Evolutionary conservation across 2,888 invertebrate species (phyloP), one percentile per base, ranked within the genome.

Genomic region (Himalopsyche japonica): DNA sequence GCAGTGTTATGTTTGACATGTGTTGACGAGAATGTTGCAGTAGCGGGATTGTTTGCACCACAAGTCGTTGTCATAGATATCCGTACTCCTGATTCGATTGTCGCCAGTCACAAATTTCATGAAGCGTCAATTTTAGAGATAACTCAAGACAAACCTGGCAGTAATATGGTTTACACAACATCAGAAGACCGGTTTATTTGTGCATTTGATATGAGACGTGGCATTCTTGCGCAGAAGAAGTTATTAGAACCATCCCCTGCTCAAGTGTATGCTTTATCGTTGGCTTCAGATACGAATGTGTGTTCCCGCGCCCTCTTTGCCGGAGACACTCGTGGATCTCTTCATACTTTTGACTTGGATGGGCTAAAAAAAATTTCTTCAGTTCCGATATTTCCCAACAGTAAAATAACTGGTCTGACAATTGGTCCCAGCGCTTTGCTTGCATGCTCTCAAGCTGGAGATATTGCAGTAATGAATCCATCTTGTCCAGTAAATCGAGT

Each of bases 131-230:
- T 94, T 1, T 89, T 94, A 86, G 91, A 84, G 34, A 80, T 86
- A 10, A 76, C 70, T 8, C 90, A 76, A 88, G 91, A 18, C 89
- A 90, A 80, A 88, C 89, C 83, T 89, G 88, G 85, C 89, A 90
- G 86, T n/a, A 90, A 92, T 86, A 91, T 92, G 88, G 89, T 94
- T 85, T 91, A 93, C 49, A 93, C 94, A 27, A 91, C 93, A 1
- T 94, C 94, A 87, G 94, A 94, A 87, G 94, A 94, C 86, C 93
- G 90, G 89, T 93, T 93, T 4, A 89, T 94, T 86, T 92, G 93
- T 43, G 89, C 94, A 49, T 94, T 92, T 91, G 94, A 94, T 88
- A 91, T 91, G 88, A 91, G 91, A 80, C 92, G 93, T 49, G 91
- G 92, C 27, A 91, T 91, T 88, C 88, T 91, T 7, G 85, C 93